A percentile compares a stretch with the other conserved stretches of the same genome.
Conservation (phyloP, 2,888 invertebrate species). For the Chalcis sispes region DNA sequence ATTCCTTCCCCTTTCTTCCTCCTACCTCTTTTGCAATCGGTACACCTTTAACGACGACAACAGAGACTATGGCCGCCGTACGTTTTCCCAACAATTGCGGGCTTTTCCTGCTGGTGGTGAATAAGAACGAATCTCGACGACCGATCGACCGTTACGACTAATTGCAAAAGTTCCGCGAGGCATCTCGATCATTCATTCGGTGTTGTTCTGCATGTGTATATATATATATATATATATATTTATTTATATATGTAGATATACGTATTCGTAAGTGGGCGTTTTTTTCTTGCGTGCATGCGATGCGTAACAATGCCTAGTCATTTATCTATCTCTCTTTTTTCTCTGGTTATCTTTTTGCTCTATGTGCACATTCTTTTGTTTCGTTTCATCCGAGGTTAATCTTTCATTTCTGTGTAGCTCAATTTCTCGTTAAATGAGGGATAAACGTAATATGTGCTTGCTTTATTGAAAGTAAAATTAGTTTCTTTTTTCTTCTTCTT, state of each 20-base stretch:
- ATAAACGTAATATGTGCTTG: constrained; percentile 16
- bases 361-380: background rate
- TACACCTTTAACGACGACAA: background rate
- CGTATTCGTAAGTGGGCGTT: too few species aligned
- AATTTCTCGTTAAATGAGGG: constrained; percentile 6
- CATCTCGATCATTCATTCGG: background rate
- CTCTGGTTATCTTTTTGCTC: background rate
- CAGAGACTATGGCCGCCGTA: background rate
- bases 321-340: background rate
- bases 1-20: background rate
- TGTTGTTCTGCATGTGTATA: too few species aligned
- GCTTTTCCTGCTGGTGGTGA: background rate
- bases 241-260: too few species aligned
- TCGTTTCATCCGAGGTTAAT: too few species aligned
- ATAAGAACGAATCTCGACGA: background rate
- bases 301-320: background rate
- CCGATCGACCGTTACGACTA: constrained; percentile 24
- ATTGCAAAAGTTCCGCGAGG: constrained; percentile 29
- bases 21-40: background rate
- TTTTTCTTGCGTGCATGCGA: background rate
- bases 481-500: background rate
- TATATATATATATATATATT: too few species aligned
- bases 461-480: background rate
- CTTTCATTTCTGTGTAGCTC: constrained; percentile 31
- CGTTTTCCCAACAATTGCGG: constrained; percentile 24